Conservation (phyloP, 1,140 invertebrate genomes). For the Papilio machaon region DNA sequence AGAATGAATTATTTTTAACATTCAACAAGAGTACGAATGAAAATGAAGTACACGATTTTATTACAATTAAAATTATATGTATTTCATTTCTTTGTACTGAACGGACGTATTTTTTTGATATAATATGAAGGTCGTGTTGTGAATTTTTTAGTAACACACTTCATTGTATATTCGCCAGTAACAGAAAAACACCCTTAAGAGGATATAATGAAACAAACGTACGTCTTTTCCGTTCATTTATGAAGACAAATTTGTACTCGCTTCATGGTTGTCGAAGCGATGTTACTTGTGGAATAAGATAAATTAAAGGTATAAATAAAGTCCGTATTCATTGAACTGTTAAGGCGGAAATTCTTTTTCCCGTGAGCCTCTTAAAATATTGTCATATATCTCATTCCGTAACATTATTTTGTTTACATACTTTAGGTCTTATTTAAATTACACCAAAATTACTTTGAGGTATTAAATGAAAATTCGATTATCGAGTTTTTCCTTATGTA, state of each 20-base stretch:
- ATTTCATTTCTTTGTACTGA: too few relatives aligned
- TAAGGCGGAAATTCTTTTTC: constrained; percentile 29
- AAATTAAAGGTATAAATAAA: constrained; percentile 33
- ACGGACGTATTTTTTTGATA: too few relatives aligned
- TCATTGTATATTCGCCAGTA: not conserved
- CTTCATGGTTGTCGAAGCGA: constrained; percentile 29
- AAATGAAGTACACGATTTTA: not conserved
- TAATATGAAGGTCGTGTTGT: too few relatives aligned
- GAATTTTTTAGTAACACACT: too few relatives aligned
- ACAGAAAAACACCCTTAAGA: not conserved
- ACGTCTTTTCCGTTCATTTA: constrained; percentile 16
- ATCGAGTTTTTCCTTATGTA: too few relatives aligned
- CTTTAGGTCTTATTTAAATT: constrained; percentile 2
- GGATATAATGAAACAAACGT: not conserved
- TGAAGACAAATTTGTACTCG: not conserved
- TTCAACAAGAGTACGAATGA: not conserved
- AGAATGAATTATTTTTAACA: not conserved
- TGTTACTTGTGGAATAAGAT: constrained; percentile 31
- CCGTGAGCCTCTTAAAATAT: not conserved
- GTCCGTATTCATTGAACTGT: constrained; percentile 29
- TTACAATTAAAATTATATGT: not conserved
- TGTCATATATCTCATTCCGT: constrained; percentile 13
- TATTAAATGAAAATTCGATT: not conserved
- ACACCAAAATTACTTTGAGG: not conserved
- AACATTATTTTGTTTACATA: not conserved